Base-by-base conservation (phyloP, 2,888 invertebrate species). In the Sesamia inferens region DNA sequence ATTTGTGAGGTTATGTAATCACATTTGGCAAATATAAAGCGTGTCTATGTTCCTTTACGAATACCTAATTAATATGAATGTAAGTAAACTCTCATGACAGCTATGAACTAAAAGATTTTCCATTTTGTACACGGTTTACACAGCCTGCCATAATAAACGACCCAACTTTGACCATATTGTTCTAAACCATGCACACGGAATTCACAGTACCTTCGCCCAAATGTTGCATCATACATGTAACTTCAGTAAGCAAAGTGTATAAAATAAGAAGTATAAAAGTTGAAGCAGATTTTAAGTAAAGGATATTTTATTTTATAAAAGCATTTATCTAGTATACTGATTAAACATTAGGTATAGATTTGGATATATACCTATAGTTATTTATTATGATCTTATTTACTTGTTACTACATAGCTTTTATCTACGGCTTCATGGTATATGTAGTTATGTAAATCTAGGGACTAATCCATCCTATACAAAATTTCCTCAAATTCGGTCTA, bases 131-230 rank as follows among this genome's bases (percentile, higher is more conserved):
- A 47, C 42, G 24, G 62, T 47, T 70, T 58, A 24, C 65, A 57
- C 54, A 59, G 82, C 54, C 66, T 77, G 59, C 14, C 42, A 61
- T 65, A 78, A 82, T 79, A 68, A 79, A 82, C 64, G 78, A 64
- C n/a, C 59, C 57, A 79, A 79, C 78, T 79, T 79, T 48, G 59
- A 65, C 42, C 67, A 78, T 78, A 71, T 44, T 71, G 82, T 77
- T 79, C 51, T 76, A 67, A 72, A 42, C 78, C 68, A 54, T 71
- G 64, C 78, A 68, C 51, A 48, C 24, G 58, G 22, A 67, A 48
- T 51, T 57, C 31, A 68, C 55, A 59, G 57, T 82, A 71, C 68
- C 67, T 67, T 47, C 14, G 22, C 47, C 51, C 19, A 63, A 66
- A 44, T 68, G 79, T 66, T 82, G 57, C 47, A 69, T 31, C 80